These are phyloP conservation scores for Fragum sueziense DNA, from an alignment of 2,888 invertebrate species.

Conservation along the genomic window DNA sequence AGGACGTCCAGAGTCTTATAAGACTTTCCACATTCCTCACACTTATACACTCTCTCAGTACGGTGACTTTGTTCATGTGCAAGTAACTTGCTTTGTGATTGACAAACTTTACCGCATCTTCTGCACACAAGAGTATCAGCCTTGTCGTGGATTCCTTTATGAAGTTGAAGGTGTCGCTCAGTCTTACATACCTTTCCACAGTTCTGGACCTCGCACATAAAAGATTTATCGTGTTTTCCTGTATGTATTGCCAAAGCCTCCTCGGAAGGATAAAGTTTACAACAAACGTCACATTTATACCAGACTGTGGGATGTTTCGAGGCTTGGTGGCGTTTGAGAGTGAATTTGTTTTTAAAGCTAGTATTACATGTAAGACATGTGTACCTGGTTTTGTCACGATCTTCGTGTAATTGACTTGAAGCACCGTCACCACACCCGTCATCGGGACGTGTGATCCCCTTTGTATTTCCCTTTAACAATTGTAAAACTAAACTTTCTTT, in stretches of 20 bases:
- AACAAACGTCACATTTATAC: not conserved
- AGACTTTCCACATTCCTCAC: slow-evolving; percentile 39
- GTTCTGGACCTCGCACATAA: not conserved
- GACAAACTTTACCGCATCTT: slow-evolving; percentile 26
- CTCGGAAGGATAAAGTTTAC: not conserved
- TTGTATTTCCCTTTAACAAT: too few relatives aligned
- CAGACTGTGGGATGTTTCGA: not conserved
- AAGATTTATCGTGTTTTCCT: slow-evolving; percentile 10
- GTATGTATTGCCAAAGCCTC: slow-evolving; percentile 6
- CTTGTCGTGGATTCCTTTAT: slow-evolving; percentile 18
- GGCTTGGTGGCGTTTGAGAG: not conserved
- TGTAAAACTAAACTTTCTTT: too few relatives aligned
- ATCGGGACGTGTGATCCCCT: too few relatives aligned
- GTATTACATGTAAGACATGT: not conserved
- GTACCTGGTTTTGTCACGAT: not conserved
- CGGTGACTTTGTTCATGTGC: slow-evolving; percentile 25
- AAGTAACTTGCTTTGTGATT: slow-evolving; percentile 6
- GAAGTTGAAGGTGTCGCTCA: slow-evolving; percentile 4
- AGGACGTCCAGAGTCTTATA: slow-evolving; percentile 43
- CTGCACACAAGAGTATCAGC: slow-evolving; percentile 21
- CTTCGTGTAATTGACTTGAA: too few relatives aligned
- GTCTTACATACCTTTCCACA: slow-evolving; percentile 21
- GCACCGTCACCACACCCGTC: too few relatives aligned
- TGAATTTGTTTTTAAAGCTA: not conserved
- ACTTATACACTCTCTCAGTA: slow-evolving; percentile 21